Percentiles rank a stretch among this genome's conserved stretches.
Conservation (phyloP, 2,888 invertebrate species). For the Hyposoter didymator region DNA sequence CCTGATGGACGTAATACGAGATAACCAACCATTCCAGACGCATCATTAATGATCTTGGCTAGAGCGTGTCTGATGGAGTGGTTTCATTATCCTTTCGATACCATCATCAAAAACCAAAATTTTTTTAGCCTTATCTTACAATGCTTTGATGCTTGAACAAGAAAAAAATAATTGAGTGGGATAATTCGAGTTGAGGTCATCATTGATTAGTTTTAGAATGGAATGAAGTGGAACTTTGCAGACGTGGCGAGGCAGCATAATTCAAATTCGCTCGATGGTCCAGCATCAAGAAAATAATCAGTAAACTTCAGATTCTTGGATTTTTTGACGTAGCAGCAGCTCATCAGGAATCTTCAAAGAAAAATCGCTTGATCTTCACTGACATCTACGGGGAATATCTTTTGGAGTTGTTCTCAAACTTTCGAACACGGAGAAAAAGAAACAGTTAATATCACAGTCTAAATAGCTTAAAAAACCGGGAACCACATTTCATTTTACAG, state of each 20-base stretch:
- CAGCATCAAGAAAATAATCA: neutral
- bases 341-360: neutral
- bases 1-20: constrained; percentile 26
- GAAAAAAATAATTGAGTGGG: constrained; percentile 11
- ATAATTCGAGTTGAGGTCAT: constrained; percentile 15
- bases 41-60: constrained; percentile 51
- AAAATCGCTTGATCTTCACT: neutral
- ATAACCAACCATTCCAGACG: constrained; percentile 19
- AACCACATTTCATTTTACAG: too few relatives aligned
- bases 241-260: neutral
- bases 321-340: neutral
- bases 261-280: neutral
- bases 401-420: too few relatives aligned
- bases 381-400: too few relatives aligned
- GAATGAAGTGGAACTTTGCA: neutral
- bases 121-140: constrained; percentile 2
- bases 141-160: neutral
- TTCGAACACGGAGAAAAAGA: too few relatives aligned
- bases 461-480: too few relatives aligned
- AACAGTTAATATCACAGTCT: too few relatives aligned
- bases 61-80: constrained; percentile 48
- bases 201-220: neutral
- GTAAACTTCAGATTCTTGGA: neutral
- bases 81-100: constrained; percentile 49
- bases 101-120: neutral